Percentiles rank a stretch among this genome's conserved stretches.
Conservation (phyloP, 1,140 invertebrate genomes). For the Periplaneta americana region DNA sequence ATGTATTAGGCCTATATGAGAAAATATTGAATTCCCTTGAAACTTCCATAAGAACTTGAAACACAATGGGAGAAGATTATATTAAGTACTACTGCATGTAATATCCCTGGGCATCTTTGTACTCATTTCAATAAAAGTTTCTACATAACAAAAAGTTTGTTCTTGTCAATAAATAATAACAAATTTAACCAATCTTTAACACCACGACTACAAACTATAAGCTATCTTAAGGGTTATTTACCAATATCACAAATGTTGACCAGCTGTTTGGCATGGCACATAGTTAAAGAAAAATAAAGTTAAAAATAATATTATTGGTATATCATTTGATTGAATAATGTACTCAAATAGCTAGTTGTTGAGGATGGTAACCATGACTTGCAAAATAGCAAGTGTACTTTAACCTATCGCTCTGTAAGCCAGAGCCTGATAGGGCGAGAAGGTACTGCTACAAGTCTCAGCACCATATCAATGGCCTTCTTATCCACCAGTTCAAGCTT, state of each 20-base stretch:
- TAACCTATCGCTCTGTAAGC: neutral
- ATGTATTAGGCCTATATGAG: too few species aligned
- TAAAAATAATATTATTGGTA: neutral
- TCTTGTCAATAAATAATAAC: neutral
- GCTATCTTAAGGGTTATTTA: neutral
- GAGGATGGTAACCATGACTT: neutral
- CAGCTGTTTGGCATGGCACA: neutral
- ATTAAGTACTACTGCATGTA: too few species aligned
- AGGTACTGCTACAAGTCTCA: neutral
- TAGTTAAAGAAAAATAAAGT: neutral
- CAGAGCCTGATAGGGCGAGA: neutral
- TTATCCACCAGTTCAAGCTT: neutral
- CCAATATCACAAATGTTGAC: neutral
- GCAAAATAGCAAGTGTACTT: neutral
- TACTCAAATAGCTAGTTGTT: neutral
- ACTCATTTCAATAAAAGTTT: neutral
- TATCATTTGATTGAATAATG: neutral
- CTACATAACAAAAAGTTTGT: neutral
- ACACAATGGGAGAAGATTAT: too few species aligned
- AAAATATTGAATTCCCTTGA: too few species aligned
- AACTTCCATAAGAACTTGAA: too few species aligned
- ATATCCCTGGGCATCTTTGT: neutral
- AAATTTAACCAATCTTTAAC: neutral
- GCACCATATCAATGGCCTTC: neutral
- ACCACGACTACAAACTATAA: neutral